These are phyloP conservation scores for Lepidochrysops patricia DNA, from an alignment of 2,888 invertebrate genomes.

Conservation along the genomic window DNA sequence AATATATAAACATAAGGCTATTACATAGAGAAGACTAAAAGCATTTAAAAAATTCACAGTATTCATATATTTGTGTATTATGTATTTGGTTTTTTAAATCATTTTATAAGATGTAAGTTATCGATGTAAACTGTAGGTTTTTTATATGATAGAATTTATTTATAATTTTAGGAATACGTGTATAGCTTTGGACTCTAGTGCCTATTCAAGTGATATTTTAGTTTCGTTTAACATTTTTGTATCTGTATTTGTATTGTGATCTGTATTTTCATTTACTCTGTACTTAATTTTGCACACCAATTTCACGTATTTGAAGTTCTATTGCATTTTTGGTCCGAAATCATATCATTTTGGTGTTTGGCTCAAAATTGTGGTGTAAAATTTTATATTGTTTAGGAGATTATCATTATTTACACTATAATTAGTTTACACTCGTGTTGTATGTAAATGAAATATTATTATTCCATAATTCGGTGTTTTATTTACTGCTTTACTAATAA, in stretches of 20 bases:
- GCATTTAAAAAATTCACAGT: slow-evolving; percentile 11
- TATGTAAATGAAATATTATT: slow-evolving; percentile 55
- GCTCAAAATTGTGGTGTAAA: slow-evolving; percentile 41
- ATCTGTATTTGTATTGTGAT: slow-evolving; percentile 14
- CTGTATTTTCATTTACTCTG: slow-evolving; percentile 15
- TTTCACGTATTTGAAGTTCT: not conserved
- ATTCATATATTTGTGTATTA: slow-evolving; percentile 6
- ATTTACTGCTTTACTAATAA: slow-evolving; percentile 20
- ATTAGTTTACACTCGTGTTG: slow-evolving; percentile 55
- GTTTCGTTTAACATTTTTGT: slow-evolving; percentile 1
- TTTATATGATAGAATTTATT: slow-evolving; percentile 12
- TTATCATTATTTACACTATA: slow-evolving; percentile 48
- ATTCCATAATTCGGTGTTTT: slow-evolving; percentile 43
- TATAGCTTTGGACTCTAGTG: slow-evolving; percentile 11
- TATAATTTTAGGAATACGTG: slow-evolving; percentile 5
- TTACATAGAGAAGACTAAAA: slow-evolving; percentile 1
- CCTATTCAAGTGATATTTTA: slow-evolving; percentile 12
- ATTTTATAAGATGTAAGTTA: slow-evolving; percentile 10
- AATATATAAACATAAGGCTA: not conserved
- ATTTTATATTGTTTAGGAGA: slow-evolving; percentile 38
- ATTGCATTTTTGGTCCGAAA: slow-evolving; percentile 10
- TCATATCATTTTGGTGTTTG: slow-evolving; percentile 24
- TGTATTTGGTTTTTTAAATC: slow-evolving; percentile 8
- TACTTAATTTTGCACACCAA: slow-evolving; percentile 15
- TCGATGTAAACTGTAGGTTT: slow-evolving; percentile 7